Evolutionary conservation across 1,140 invertebrate genomes (phyloP), one percentile per base, ranked within the genome.

Genomic region (Monochamus saltuarius): DNA sequence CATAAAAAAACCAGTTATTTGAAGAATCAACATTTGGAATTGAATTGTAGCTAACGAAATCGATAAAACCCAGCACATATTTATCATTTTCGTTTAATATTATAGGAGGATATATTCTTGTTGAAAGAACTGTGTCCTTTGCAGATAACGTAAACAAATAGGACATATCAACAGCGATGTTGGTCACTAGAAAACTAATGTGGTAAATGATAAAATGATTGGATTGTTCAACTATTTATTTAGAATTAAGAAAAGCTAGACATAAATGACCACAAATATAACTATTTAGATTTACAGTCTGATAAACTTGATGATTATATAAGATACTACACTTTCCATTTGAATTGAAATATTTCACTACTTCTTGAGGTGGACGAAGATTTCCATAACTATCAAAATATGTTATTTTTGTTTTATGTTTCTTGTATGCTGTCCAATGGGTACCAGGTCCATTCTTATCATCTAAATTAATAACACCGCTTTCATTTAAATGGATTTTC

Each of bases 351-450:
- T n/a, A n/a, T n/a, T n/a, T n/a, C n/a, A n/a, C n/a, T n/a, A n/a
- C n/a, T n/a, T n/a, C n/a, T n/a, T n/a, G n/a, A n/a, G n/a, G n/a
- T n/a, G n/a, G n/a, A n/a, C n/a, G n/a, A n/a, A n/a, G n/a, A n/a
- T n/a, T n/a, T n/a, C n/a, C n/a, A n/a, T n/a, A n/a, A n/a, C n/a
- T n/a, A n/a, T n/a, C n/a, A n/a, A n/a, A n/a, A n/a, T n/a, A n/a
- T n/a, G n/a, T n/a, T n/a, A n/a, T n/a, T n/a, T n/a, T n/a, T 22
- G 71, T 57, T 22, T 58, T 47, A 10, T 51, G 17, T 62, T 76
- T 76, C 17, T 59, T 53, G 54, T 75, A 76, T 19, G 63, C 62
- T 22, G 70, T 62, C 73, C 73, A 77, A 61, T 77, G 72, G 7
- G 67, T 76, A 2, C 71, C 72, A 17, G 42, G 34, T 13, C n/a